A percentile compares a stretch with the other conserved stretches of the same genome.
These are phyloP conservation scores for Saccostrea glomerata DNA, from an alignment of 1,140 invertebrate genomes.

Conservation along the genomic window DNA sequence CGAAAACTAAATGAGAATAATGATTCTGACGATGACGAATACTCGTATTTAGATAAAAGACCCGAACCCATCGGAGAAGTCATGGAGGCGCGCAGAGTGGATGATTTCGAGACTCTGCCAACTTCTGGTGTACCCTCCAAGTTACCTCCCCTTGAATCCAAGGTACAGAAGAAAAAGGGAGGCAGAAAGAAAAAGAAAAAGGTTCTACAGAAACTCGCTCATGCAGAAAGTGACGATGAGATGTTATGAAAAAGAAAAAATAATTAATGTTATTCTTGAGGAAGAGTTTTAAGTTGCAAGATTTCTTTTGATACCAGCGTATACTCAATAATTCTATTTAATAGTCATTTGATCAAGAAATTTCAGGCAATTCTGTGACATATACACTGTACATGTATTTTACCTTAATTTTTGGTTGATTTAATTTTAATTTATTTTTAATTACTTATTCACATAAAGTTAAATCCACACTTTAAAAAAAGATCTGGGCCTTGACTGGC, in stretches of 20 bases:
- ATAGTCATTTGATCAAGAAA: too few relatives aligned
- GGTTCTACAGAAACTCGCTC: conserved; percentile 7
- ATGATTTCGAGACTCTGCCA: neutral
- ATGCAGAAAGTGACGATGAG: neutral
- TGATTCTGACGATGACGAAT: neutral
- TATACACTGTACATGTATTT: too few relatives aligned
- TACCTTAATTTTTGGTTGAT: too few relatives aligned
- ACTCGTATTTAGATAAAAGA: conserved; percentile 8
- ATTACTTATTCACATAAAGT: too few relatives aligned
- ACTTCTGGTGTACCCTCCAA: neutral
- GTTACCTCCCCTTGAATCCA: conserved; percentile 18
- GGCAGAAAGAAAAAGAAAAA: conserved; percentile 36
- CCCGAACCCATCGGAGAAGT: conserved; percentile 27
- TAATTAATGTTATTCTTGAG: too few relatives aligned
- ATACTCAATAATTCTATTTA: too few relatives aligned
- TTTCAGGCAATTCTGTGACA: too few relatives aligned
- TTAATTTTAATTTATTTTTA: too few relatives aligned
- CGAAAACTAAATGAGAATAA: neutral
- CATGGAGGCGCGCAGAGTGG: neutral
- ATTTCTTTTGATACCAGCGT: too few relatives aligned
- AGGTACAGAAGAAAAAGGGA: conserved; percentile 24
- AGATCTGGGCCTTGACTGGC: too few relatives aligned
- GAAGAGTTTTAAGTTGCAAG: too few relatives aligned
- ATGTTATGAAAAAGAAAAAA: neutral
- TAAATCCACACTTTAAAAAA: too few relatives aligned